Conservation (phyloP, 1,140 invertebrate species). For the Orussus abietinus region DNA sequence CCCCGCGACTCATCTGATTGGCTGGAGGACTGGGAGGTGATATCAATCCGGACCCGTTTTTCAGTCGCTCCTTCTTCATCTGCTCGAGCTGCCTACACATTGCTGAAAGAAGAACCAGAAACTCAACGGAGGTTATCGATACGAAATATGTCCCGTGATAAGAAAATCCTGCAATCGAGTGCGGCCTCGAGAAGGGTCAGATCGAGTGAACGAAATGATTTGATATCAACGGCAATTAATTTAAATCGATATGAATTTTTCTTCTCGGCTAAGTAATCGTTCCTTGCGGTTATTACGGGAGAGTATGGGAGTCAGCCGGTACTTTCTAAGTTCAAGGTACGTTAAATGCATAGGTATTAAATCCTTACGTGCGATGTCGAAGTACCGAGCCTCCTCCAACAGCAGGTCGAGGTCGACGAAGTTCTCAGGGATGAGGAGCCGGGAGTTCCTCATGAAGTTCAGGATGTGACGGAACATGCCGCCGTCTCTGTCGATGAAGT, state of each 20-base stretch:
- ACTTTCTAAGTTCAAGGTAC: neutral
- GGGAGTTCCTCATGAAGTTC: conserved; percentile 90
- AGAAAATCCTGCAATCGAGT: too few relatives aligned
- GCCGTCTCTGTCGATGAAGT: conserved; percentile 95
- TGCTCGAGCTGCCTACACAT: conserved; percentile 74
- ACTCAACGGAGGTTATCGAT: too few relatives aligned
- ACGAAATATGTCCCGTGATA: too few relatives aligned
- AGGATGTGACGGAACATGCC: conserved; percentile 94
- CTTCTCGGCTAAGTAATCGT: too few relatives aligned
- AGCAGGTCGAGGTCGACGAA: conserved; percentile 86
- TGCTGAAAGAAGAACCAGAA: conserved; percentile 62
- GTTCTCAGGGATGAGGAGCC: conserved; percentile 79
- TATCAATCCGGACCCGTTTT: conserved; percentile 55
- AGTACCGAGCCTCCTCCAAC: conserved; percentile 89
- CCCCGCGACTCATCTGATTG: neutral
- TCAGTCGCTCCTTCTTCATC: conserved; percentile 68
- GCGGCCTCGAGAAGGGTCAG: too few relatives aligned
- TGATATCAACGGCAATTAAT: too few relatives aligned
- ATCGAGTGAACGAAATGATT: too few relatives aligned
- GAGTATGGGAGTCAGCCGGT: neutral
- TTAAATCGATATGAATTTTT: too few relatives aligned
- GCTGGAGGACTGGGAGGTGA: conserved; percentile 40
- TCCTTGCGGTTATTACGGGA: too few relatives aligned
- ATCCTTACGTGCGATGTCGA: conserved; percentile 83
- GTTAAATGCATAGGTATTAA: conserved; percentile 1